Evolutionary conservation across 2,113 vertebrate genomes (phyloP).

Genomic region (Halcyon senegalensis): DNA sequence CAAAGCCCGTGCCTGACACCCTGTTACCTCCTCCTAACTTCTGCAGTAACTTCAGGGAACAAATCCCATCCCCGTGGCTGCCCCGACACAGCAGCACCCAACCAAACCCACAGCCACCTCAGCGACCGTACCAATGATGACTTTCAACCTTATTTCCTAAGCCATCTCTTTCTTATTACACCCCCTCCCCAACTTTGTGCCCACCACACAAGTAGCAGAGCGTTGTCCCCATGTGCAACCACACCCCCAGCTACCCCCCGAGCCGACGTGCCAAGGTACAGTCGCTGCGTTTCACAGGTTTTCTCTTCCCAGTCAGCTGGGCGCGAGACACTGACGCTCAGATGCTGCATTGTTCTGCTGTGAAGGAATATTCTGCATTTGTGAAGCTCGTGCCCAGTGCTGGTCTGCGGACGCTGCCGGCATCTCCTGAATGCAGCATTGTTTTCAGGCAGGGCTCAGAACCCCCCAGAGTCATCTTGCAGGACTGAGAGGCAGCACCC

Average conservation of each 20-base stretch:
- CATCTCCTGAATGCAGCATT: conserved; percentile 41
- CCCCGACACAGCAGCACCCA: background rate
- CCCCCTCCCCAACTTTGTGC: background rate
- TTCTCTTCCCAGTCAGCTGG: background rate
- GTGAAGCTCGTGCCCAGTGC: background rate
- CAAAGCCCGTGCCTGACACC: background rate
- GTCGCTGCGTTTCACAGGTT: background rate
- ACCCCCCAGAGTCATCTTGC: background rate
- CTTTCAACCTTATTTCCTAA: background rate
- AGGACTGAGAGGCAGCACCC: background rate
- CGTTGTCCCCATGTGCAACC: background rate
- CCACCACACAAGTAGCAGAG: background rate
- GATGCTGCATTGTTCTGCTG: conserved; percentile 42
- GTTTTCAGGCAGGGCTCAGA: conserved; percentile 5
- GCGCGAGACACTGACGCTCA: background rate
- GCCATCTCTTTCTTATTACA: background rate
- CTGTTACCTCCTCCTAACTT: background rate
- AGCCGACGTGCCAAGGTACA: background rate
- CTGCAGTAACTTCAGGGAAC: background rate
- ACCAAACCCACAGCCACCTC: background rate
- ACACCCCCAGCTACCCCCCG: background rate
- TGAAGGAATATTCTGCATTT: conserved; percentile 27
- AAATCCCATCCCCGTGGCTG: rapidly evolving
- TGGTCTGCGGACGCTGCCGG: background rate
- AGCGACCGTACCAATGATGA: background rate